Evolutionary conservation across 2,888 invertebrate genomes (phyloP).

Genomic region (Pandemis heparana): DNA sequence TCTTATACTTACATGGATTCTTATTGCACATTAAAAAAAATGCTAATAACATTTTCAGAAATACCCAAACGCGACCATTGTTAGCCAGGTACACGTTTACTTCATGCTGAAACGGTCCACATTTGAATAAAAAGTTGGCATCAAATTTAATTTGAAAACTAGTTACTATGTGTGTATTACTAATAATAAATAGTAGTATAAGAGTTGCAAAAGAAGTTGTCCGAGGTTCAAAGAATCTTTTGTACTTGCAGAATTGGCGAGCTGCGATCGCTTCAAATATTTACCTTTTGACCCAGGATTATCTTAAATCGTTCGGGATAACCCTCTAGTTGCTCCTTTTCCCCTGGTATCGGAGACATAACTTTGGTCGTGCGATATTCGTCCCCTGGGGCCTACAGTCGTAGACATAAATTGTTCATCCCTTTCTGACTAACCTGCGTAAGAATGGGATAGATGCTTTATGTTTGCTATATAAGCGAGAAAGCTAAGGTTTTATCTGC

Average conservation of each 20-base stretch:
- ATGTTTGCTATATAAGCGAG: background rate
- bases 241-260: background rate
- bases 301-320: background rate
- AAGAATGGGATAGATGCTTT: background rate
- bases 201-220: background rate
- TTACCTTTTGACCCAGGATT: slow-evolving; percentile 14
- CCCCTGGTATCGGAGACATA: slow-evolving; percentile 8
- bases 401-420: background rate
- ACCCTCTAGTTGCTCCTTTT: background rate
- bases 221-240: background rate
- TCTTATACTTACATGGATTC: no score
- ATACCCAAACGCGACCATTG: no score
- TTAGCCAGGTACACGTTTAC: no score
- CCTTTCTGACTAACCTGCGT: background rate
- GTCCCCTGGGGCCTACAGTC: background rate
- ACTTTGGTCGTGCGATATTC: background rate
- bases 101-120: no score
- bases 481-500: background rate
- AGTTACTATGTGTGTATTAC: no score
- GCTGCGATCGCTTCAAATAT: background rate
- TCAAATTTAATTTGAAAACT: no score
- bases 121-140: no score
- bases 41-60: no score
- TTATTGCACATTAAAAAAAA: no score
- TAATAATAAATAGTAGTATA: no score